Conservation (phyloP, 2,888 invertebrate species). For the Neoaliturus tenellus region DNA sequence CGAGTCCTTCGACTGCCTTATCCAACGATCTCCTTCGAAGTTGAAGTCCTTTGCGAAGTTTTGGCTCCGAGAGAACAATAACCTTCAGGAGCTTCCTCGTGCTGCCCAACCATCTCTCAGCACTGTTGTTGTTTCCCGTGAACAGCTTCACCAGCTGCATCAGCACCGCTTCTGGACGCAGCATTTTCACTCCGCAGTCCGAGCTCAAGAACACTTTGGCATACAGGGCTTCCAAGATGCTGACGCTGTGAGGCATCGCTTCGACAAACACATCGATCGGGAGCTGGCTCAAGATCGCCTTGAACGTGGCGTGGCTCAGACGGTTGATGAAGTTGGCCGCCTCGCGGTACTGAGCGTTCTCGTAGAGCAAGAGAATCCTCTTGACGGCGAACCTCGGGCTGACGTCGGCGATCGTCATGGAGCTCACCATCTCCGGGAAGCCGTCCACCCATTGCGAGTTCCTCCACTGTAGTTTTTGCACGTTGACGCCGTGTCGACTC, state of each 20-base stretch:
- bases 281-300: slow-evolving; percentile 75
- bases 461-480: slow-evolving; percentile 70
- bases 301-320: slow-evolving; percentile 87
- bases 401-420: slow-evolving; percentile 71
- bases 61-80: slow-evolving; percentile 74
- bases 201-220: slow-evolving; percentile 74
- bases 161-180: slow-evolving; percentile 82
- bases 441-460: slow-evolving; percentile 70
- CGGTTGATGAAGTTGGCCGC: slow-evolving; percentile 90
- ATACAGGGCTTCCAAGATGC: slow-evolving; percentile 89
- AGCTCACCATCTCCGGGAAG: slow-evolving; percentile 69
- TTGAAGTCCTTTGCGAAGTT: slow-evolving; percentile 78
- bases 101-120: slow-evolving; percentile 70
- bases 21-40: slow-evolving; percentile 84
- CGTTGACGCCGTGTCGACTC: slow-evolving; percentile 74
- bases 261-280: slow-evolving; percentile 93
- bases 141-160: slow-evolving; percentile 92
- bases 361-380: slow-evolving; percentile 85
- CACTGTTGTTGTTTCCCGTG: slow-evolving; percentile 71
- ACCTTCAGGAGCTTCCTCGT: slow-evolving; percentile 73
- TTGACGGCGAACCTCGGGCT: slow-evolving; percentile 74
- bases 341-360: slow-evolving; percentile 93
- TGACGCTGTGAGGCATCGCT: slow-evolving; percentile 91
- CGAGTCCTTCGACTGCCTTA: slow-evolving; percentile 91
- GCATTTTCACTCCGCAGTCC: slow-evolving; percentile 71